A percentile compares a stretch with the other conserved stretches of the same genome.
Conservation (phyloP, 1,140 invertebrate genomes). For the Musca domestica region DNA sequence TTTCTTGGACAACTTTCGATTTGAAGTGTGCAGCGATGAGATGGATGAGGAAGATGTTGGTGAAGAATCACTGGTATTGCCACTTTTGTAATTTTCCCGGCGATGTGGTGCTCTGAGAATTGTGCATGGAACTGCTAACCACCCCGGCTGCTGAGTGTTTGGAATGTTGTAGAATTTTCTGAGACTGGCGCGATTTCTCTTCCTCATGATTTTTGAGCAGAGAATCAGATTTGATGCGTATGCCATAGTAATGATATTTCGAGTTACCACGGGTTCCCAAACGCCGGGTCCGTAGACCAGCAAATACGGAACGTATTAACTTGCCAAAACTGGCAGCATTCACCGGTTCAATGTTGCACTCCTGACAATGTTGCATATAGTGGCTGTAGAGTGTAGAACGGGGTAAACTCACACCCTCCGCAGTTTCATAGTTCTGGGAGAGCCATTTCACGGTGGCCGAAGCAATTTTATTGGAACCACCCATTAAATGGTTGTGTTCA, state of each 20-base stretch:
- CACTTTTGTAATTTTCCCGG: not conserved
- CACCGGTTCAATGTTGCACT: constrained; percentile 94
- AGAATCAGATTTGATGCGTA: constrained; percentile 89
- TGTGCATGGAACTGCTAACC: not conserved
- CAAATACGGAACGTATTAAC: constrained; percentile 95
- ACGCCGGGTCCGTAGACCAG: constrained; percentile 88
- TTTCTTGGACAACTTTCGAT: constrained; percentile 6
- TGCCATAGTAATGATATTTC: constrained; percentile 99
- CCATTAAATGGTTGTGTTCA: constrained; percentile 65
- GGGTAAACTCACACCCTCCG: constrained; percentile 94
- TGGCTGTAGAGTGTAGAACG: constrained; percentile 95
- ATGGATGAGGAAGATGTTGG: no score
- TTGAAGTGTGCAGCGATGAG: no score
- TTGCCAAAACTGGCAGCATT: constrained; percentile 99
- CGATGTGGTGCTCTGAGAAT: constrained; percentile 39
- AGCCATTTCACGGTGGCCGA: constrained; percentile 95
- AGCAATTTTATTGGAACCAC: constrained; percentile 76
- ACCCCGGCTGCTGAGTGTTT: no score
- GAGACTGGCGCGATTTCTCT: constrained; percentile 44
- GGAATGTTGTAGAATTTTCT: not conserved
- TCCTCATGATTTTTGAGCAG: constrained; percentile 63
- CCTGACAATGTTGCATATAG: constrained; percentile 91
- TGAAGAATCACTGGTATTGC: no score
- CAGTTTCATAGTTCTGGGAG: constrained; percentile 96
- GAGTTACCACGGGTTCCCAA: constrained; percentile 98